Base-by-base conservation (phyloP, 2,888 invertebrate species). In the Caenorhabditis becei region DNA sequence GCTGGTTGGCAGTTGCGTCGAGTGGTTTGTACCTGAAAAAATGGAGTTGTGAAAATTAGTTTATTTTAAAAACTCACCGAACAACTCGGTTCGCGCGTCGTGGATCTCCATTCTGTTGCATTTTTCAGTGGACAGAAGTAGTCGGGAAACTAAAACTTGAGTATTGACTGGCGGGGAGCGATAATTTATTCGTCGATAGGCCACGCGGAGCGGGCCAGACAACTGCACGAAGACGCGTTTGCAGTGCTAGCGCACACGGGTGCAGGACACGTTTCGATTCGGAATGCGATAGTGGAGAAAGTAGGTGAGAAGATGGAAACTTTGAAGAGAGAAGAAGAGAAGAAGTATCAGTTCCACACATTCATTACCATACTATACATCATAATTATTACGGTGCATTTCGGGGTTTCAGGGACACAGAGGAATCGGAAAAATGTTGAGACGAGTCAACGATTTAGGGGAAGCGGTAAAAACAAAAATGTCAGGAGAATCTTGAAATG, bases 1-100 rank as follows among this genome's bases (percentile, higher is more conserved):
- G 82, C 35, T 86, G 84, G 20, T 80, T 75, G 8, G 77, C 61
- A 53, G 79, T 67, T 7, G 89, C 78, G 58, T 89, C 89, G 54
- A 88, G 72, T 37, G 89, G 88, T 56, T 89, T 88, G 66, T 69
- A 89, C 24, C 89, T 89, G 41, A 24, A 85, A 77, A 62, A 61
- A 23, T 16, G 28, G n/a, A 32, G 41, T 4, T 14, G 11, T 11
- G 8, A 23, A 20, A 8, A 1, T 18, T 32, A 47, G 28, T n/a
- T 44, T 49, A 23, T 11, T 18, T 32, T 11, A 18, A 54, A 26
- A 32, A 23, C 51, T 59, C 32, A 75, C 75, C 75, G 66, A 53
- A 75, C 75, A 24, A 75, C 51, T 41, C 66, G 66, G 51, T 75
- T 75, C 14, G 59, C 5, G 5, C 75, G 75, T 35, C 75, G 75